Conservation (phyloP, 2,888 invertebrate species). For the Cataglyphis altisquamis region DNA sequence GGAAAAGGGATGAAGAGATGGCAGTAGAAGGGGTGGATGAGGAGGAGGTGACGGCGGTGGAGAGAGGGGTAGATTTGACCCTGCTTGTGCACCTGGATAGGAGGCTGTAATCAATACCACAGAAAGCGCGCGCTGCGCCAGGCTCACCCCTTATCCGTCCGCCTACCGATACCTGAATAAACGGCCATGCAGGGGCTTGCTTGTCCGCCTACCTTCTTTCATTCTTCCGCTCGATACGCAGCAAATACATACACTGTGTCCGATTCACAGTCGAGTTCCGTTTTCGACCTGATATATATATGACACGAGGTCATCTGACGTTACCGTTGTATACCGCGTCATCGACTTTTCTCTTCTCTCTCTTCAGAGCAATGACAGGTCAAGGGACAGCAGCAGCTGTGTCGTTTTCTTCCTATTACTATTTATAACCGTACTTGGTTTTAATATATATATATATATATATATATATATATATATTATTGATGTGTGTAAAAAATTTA, state of each 20-base stretch:
- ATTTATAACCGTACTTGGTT: background rate
- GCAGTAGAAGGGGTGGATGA: conserved; percentile 55
- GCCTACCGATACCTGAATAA: conserved; percentile 75
- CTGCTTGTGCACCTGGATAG: conserved; percentile 85
- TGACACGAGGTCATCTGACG: background rate
- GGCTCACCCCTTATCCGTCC: conserved; percentile 75
- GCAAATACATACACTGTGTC: background rate
- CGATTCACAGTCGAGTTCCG: background rate
- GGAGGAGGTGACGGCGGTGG: conserved; percentile 64
- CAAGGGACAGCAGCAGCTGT: background rate
- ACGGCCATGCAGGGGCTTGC: conserved; percentile 53
- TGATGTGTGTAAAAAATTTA: background rate
- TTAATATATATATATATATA: background rate
- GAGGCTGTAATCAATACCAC: conserved; percentile 85
- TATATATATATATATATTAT: background rate
- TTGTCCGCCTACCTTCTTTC: conserved; percentile 28
- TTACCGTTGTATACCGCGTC: background rate
- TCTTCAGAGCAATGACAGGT: background rate
- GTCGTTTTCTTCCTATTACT: conserved; percentile 13
- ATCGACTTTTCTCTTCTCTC: background rate
- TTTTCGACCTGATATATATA: background rate
- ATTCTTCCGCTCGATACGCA: conserved; percentile 2
- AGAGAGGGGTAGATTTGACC: conserved; percentile 81
- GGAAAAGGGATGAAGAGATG: conserved; percentile 49
- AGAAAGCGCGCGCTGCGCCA: conserved; percentile 81